Evolutionary conservation across 2,113 vertebrate genomes (phyloP), one percentile per base, ranked within the genome.

Genomic region (Campylomormyrus numenius): DNA sequence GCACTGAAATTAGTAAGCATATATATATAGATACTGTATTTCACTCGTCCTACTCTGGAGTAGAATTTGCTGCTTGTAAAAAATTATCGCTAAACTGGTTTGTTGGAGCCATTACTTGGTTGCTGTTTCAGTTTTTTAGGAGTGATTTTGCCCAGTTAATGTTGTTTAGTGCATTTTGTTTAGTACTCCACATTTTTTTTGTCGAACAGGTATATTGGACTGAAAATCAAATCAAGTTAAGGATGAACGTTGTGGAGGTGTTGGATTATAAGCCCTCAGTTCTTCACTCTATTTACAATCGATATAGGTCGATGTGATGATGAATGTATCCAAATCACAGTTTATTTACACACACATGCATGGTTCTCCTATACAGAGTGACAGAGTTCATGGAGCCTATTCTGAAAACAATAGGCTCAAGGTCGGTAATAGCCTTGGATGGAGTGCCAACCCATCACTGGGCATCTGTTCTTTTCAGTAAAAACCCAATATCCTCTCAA

Each of bases 401-500:
- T 3, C 9, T 11, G 62, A 2, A 66, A 31, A 11, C 62, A 66
- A 66, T 66, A 3, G 62, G 9, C 3, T 66, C 9, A 66, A 66
- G n/a, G 62, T n/a, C 0, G 2, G n/a, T n/a, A 27, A 66, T 62
- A 66, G 4, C n/a, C 62, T 10, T 27, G 62, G 62, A 70, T 70
- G 62, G 58, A 27, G 58, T 0, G n/a, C n/a, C n/a, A 27, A 66
- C 58, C 58, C 24, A 27, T 66, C 9, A 1, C 58, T 66, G 58
- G 10, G 62, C n/a, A 70, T 13, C 50, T 46, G 58, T 91, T 91
- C 50, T 88, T 92, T 62, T 48, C 50, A 85, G 35, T 53, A 53
- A 27, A 90, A 92, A 92, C 21, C 19, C 35, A 85, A 88, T 77
- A 31, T 31, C 19, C 66, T 46, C 24, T 50, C 13, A 48, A 87